phyloP scores from a whole-genome alignment of 2,888 invertebrate genomes.

The Acleris sparsana region DNA sequence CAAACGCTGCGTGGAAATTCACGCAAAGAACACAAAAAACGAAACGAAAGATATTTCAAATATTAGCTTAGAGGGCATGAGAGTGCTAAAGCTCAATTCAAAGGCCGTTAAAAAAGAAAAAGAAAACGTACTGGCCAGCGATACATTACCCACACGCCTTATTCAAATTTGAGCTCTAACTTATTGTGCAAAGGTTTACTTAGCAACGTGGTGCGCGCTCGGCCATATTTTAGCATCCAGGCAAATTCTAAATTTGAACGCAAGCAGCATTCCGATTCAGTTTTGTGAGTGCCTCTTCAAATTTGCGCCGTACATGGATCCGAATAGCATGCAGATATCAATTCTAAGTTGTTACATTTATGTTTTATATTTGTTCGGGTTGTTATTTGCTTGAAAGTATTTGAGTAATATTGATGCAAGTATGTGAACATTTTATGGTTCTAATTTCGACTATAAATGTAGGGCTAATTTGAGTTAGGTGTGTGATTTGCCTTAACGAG shows the following conservation, averaged over 20 bases:
- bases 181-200: conserved; percentile 21
- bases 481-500: not conserved
- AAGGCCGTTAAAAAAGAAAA: conserved; percentile 48
- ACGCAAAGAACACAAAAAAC: conserved; percentile 28
- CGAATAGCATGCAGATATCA: conserved; percentile 1
- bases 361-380: not conserved
- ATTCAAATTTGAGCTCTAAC: conserved; percentile 42
- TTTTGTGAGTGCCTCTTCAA: conserved; percentile 67
- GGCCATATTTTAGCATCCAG: conserved; percentile 56
- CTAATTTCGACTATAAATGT: conserved; percentile 12
- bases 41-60: conserved; percentile 49
- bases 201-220: conserved; percentile 37
- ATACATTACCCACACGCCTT: conserved; percentile 15
- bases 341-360: conserved; percentile 1
- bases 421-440: conserved; percentile 9
- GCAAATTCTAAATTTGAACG: conserved; percentile 67
- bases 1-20: not conserved
- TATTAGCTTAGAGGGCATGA: conserved; percentile 51
- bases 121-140: conserved; percentile 30
- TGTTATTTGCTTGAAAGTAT: not conserved
- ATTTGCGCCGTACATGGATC: conserved; percentile 53
- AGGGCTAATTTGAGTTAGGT: conserved; percentile 9
- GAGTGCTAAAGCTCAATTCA: conserved; percentile 49
- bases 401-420: conserved; percentile 8
- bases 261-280: conserved; percentile 61